phyloP scores from a whole-genome alignment of 2,888 invertebrate genomes.

The Campoplex nolae region DNA sequence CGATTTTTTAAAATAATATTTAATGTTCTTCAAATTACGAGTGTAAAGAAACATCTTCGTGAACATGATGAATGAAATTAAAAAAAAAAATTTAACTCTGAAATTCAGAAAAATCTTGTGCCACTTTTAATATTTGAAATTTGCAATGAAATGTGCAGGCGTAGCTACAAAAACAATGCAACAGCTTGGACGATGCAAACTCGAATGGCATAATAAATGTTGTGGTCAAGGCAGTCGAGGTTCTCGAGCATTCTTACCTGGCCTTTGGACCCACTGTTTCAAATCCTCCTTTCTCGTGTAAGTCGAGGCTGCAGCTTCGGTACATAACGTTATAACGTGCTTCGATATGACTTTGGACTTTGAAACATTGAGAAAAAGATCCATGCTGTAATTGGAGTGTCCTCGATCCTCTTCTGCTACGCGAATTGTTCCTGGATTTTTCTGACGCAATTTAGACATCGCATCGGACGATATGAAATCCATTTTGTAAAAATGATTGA shows the following conservation, averaged over 20 bases:
- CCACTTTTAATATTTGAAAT: neutral
- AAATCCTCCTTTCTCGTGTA: slow-evolving; percentile 92
- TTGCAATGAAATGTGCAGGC: neutral
- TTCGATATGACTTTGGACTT: slow-evolving; percentile 90
- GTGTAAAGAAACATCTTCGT: too few species aligned
- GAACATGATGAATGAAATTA: too few species aligned
- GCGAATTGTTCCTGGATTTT: slow-evolving; percentile 94
- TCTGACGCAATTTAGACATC: slow-evolving; percentile 97
- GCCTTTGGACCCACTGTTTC: slow-evolving; percentile 91
- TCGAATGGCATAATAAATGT: neutral
- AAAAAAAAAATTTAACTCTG: too few species aligned
- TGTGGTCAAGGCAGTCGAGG: neutral
- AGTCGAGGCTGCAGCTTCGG: slow-evolving; percentile 91
- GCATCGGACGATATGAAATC: slow-evolving; percentile 98
- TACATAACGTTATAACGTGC: slow-evolving; percentile 91
- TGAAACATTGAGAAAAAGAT: slow-evolving; percentile 91
- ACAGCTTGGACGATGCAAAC: neutral
- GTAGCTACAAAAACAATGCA: neutral
- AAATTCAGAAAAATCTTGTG: neutral
- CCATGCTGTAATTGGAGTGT: slow-evolving; percentile 93
- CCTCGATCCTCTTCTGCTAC: slow-evolving; percentile 96
- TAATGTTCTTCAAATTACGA: too few species aligned
- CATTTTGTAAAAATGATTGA: slow-evolving; percentile 94
- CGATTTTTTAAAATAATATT: too few species aligned
- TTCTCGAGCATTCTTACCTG: slow-evolving; percentile 86